Percentiles rank a stretch among this genome's conserved stretches.
These are phyloP conservation scores for Gymnodraco acuticeps DNA, from an alignment of 2,797 vertebrate genomes.

Conservation along the genomic window DNA sequence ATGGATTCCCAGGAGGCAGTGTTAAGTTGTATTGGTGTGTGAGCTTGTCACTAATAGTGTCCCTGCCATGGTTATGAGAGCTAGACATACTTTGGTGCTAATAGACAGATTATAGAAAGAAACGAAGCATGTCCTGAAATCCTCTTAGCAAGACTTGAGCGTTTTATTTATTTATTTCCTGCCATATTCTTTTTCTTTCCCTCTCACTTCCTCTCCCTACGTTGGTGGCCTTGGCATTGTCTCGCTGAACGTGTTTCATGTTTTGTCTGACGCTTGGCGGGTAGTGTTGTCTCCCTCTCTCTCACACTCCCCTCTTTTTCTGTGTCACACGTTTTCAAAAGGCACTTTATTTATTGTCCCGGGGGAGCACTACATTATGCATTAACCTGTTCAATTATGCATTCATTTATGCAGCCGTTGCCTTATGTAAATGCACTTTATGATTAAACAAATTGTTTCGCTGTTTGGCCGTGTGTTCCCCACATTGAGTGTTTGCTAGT, in stretches of 20 bases:
- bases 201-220: slow-evolving; percentile 58
- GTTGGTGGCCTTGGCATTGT: slow-evolving; percentile 79
- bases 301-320: slow-evolving; percentile 46
- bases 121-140: slow-evolving; percentile 88
- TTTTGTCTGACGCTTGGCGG: slow-evolving; percentile 76
- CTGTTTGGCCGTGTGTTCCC: slow-evolving; percentile 81
- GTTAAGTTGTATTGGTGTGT: slow-evolving; percentile 79
- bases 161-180: slow-evolving; percentile 82
- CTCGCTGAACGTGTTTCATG: slow-evolving; percentile 77
- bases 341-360: slow-evolving; percentile 86
- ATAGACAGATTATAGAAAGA: slow-evolving; percentile 89
- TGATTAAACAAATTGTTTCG: slow-evolving; percentile 86
- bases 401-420: slow-evolving; percentile 86
- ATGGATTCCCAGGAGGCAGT: slow-evolving; percentile 78
- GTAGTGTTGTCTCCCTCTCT: slow-evolving; percentile 65
- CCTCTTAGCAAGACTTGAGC: slow-evolving; percentile 83
- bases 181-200: slow-evolving; percentile 75
- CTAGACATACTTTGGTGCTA: slow-evolving; percentile 87
- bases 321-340: slow-evolving; percentile 82
- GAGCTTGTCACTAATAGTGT: slow-evolving; percentile 85
- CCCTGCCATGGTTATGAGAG: slow-evolving; percentile 85
- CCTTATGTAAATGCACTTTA: slow-evolving; percentile 86
- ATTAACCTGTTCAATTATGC: slow-evolving; percentile 88
- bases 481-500: slow-evolving; percentile 80
- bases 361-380: slow-evolving; percentile 84